Evolutionary conservation across 2,113 vertebrate species (phyloP), one percentile per base, ranked within the genome.

Genomic region (Aspiorhynchus laticeps): DNA sequence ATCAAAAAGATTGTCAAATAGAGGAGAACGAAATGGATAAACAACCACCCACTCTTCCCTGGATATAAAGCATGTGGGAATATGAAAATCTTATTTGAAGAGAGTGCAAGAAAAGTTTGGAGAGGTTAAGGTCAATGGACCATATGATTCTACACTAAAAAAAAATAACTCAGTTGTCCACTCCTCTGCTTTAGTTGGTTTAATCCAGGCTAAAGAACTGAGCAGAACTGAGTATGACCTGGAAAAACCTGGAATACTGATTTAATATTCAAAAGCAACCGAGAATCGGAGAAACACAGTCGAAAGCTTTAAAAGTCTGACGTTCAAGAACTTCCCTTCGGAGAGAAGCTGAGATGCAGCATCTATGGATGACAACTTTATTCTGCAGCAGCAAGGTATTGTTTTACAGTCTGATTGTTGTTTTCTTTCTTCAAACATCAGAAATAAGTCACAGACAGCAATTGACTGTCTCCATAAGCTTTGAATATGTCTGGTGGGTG

Each of bases 31-130:
- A 71, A 24, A 51, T 9, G 7, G 65, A 83, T 71, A 83, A 71
- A 83, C 43, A 71, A n/a, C 43, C 43, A 67, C 80, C 80, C 36
- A 67, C 80, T 43, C 9, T 21, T 82, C 80, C 61, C 80, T 26
- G 36, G 38, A 67, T 82, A 67, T 38, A 33, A 43, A 82, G n/a
- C 24, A 38, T 17, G 36, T 31, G 61, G n/a, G 7, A 2, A 56
- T 56, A 21, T 8, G 21, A 59, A 79, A 56, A 59, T 14, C 12
- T 36, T 46, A 46, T 65, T 81, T 43, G n/a, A 65, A 81, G 33
- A 21, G 36, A 65, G 56, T 10, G 9, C 38, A 31, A 31, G 7
- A 82, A 21, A 43, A 46, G 80, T 46, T 82, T 0, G n/a, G 61
- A 46, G 59, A 81, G 41, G 24, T 81, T 7, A 19, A 28, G 80